Conservation (phyloP, 2,888 invertebrate species). For the Amphipyra berbera region DNA sequence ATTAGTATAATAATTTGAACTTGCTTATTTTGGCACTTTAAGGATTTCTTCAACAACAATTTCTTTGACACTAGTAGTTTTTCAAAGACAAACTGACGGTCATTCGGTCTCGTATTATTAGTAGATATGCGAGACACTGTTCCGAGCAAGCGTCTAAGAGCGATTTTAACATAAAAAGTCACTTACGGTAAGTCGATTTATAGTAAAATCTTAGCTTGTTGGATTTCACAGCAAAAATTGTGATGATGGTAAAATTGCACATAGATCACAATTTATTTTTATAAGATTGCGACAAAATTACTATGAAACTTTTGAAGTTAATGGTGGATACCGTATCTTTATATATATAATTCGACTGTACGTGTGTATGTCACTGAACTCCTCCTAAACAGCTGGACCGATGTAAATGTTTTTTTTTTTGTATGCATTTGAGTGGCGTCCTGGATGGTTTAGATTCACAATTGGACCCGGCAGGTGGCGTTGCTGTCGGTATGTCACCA, state of each 20-base stretch:
- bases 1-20: neutral
- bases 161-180: constrained; percentile 68
- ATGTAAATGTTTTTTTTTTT: too few relatives aligned
- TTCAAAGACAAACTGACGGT: constrained; percentile 7
- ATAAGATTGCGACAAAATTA: neutral
- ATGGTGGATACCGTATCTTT: too few relatives aligned
- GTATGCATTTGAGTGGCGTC: too few relatives aligned
- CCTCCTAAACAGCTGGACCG: too few relatives aligned
- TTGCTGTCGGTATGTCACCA: too few relatives aligned
- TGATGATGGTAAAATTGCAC: neutral
- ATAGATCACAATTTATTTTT: neutral
- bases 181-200: constrained; percentile 64
- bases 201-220: constrained; percentile 47
- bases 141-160: constrained; percentile 56
- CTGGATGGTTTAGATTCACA: too few relatives aligned
- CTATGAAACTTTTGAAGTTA: too few relatives aligned
- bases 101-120: constrained; percentile 17
- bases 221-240: constrained; percentile 28
- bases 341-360: too few relatives aligned
- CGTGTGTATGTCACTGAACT: too few relatives aligned
- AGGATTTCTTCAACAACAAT: too few relatives aligned
- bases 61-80: neutral
- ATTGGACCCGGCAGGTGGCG: too few relatives aligned
- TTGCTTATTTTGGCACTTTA: neutral
- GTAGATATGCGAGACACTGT: constrained; percentile 59